phyloP scores from a whole-genome alignment of 2,797 vertebrate species.

The Oreortyx pictus region DNA sequence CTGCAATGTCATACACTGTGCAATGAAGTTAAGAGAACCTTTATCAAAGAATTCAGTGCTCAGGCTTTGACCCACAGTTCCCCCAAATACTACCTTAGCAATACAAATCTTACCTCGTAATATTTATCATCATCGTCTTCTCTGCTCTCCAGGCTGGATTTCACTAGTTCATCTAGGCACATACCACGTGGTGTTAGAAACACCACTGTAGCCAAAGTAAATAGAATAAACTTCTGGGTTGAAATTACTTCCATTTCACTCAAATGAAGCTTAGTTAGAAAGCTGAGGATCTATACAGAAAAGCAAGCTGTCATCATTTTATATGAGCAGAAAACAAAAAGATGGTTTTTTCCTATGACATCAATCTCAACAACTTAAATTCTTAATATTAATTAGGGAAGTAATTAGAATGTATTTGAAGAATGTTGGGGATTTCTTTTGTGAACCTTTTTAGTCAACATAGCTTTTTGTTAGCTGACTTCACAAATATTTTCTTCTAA shows the following conservation, averaged over 20 bases:
- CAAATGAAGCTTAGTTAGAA: conserved; percentile 27
- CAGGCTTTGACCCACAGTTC: not conserved
- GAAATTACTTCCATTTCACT: conserved; percentile 76
- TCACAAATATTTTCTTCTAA: conserved; percentile 72
- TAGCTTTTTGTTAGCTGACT: conserved; percentile 50
- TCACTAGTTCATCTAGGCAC: conserved; percentile 64
- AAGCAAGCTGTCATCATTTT: conserved; percentile 66
- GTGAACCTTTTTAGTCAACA: conserved; percentile 27
- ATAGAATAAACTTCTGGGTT: conserved; percentile 60
- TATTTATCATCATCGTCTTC: conserved; percentile 69
- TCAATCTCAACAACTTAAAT: conserved; percentile 49
- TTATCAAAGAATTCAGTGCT: not conserved
- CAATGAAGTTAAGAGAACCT: not conserved
- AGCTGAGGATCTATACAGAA: conserved; percentile 24
- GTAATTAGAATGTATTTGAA: conserved; percentile 54
- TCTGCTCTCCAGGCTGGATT: conserved; percentile 57
- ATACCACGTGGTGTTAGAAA: conserved; percentile 66
- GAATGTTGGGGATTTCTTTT: conserved; percentile 75
- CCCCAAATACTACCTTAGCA: not conserved
- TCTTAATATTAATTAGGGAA: conserved; percentile 74
- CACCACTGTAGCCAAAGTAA: conserved; percentile 62
- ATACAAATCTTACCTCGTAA: conserved; percentile 72
- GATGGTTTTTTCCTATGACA: conserved; percentile 34
- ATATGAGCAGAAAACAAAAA: conserved; percentile 73
- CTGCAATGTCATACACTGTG: not conserved